Base-by-base conservation (phyloP, 2,888 invertebrate genomes). In the Dendrolimus houi region DNA sequence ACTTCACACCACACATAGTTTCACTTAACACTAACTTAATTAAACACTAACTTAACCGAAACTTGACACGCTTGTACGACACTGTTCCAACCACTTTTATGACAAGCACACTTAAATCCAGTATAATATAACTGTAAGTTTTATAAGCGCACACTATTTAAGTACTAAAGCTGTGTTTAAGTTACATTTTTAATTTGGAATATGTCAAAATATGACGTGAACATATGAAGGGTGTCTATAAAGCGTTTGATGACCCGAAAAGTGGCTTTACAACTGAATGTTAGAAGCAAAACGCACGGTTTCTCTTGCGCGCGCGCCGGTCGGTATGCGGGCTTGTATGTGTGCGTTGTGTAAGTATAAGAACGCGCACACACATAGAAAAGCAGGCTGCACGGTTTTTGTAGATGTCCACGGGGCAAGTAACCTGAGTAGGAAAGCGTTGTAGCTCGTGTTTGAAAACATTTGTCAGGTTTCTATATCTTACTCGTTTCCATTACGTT, bases 351-450 rank as follows among this genome's bases (percentile, higher is more conserved):
- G 59, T 64, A 60, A 67, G 52, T 55, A 9, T 42, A 42, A 55
- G 1, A 52, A 55, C 59, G 59, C 70, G 66, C 77, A 69, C 86
- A 81, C 78, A 75, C 74, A 62, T 12, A 52, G 52, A 55, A 53
- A 59, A 55, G 67, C 71, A 83, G 81, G 82, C 83, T 86, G 87
- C 87, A 87, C 83, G 87, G 87, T 90, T 90, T 90, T 90, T 90
- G 88, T 90, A 82, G 83, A 89, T 90, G 88, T 88, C 89, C 89
- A 88, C 87, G 78, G 89, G 89, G 89, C 89, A 90, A 86, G 83
- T 87, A 87, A 83, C 84, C 77, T 79, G 68, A 80, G 64, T 63
- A 59, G 67, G 52, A 62, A 62, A 74, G 72, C 52, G 67, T 75
- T 84, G 85, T 70, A 88, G 62, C 86, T 84, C 66, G 72, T 54